Evolutionary conservation across 2,888 invertebrate genomes (phyloP).

Genomic region (Rhamphomyia laevipes): DNA sequence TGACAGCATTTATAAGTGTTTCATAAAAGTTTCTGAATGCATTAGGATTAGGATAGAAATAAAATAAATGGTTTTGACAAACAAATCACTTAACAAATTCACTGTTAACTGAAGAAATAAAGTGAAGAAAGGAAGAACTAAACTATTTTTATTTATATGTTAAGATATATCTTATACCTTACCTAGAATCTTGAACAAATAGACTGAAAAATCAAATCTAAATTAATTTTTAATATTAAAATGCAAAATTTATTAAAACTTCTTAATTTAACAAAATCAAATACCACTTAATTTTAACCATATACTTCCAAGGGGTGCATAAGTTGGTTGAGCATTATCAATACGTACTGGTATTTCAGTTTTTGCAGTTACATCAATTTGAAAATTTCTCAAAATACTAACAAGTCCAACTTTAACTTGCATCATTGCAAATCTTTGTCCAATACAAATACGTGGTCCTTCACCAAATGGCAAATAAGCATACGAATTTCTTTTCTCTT

Average conservation of each 20-base stretch:
- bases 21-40: too few species aligned
- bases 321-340: slow-evolving; percentile 8
- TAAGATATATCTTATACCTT: too few species aligned
- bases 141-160: too few species aligned
- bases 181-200: too few species aligned
- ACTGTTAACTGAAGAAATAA: too few species aligned
- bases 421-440: slow-evolving; percentile 13
- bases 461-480: slow-evolving; percentile 28
- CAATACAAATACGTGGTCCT: slow-evolving; percentile 22
- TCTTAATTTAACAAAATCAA: too few species aligned
- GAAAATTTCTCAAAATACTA: slow-evolving; percentile 11
- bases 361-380: slow-evolving; percentile 1
- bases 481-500: slow-evolving; percentile 18
- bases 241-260: not conserved
- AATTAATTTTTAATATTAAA: not conserved
- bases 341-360: slow-evolving; percentile 8
- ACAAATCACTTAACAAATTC: too few species aligned
- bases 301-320: slow-evolving; percentile 10
- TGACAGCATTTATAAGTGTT: too few species aligned
- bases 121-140: too few species aligned
- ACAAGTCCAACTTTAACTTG: slow-evolving; percentile 12
- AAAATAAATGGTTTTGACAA: too few species aligned
- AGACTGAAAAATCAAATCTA: not conserved
- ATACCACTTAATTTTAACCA: slow-evolving; percentile 12
- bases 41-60: too few species aligned